Base-by-base conservation (phyloP, 2,797 vertebrate species). In the Balearica regulorum region DNA sequence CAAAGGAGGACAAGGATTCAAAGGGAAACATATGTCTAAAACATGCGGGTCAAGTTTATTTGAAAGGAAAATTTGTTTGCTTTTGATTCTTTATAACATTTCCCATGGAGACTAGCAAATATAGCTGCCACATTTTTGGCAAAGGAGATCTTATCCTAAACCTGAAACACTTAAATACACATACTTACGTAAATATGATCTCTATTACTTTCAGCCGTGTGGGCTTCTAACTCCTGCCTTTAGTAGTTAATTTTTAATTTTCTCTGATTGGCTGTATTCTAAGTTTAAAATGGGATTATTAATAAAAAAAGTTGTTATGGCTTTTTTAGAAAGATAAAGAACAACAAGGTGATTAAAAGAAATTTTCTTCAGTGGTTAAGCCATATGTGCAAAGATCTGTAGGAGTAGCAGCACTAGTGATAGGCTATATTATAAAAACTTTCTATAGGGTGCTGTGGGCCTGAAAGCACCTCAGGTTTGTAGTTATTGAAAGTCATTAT, bases 71-170 rank as follows among this genome's bases (percentile, higher is more conserved):
- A 89, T 49, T 80, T 88, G 83, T 87, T 91, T 94, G 75, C 91
- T 97, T 95, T 96, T 92, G 76, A 73, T 90, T 96, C 84, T 95
- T 94, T 89, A 58, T 87, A 85, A 69, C 44, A 68, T 93, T 89
- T 76, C 91, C 93, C 90, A 54, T 68, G 76, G 85, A 92, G 75
- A 82, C 84, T 29, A 89, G 69, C 83, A 92, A 92, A 91, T 95
- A 54, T 13, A 92, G 57, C 81, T 76, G 89, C 92, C 83, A 92
- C 83, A 80, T 92, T 95, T 95, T 96, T 94, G 94, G 94, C 91
- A 90, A 33, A 68, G 89, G 37, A 58, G 64, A 58, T 90, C 61
- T 46, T 20, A 54, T 69, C 92, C 85, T 55, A 61, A 92, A 81
- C 53, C 51, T 77, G 57, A 90, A 73, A 86, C 90, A 70, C 81